phyloP scores from a whole-genome alignment of 1,140 invertebrate species.

The Amphibalanus amphitrite region DNA sequence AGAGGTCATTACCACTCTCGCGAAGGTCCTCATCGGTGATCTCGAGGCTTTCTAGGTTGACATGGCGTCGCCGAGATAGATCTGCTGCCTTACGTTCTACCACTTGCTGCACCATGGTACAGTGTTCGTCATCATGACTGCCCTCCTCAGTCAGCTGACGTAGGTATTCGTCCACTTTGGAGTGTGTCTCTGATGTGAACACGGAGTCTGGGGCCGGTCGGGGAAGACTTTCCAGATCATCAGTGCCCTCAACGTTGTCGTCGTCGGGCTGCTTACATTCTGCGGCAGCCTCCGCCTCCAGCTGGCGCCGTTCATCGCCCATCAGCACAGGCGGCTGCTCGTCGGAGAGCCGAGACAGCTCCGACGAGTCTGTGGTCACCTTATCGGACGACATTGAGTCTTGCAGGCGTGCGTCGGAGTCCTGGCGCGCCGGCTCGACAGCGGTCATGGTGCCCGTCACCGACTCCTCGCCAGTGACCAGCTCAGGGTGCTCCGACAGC shows the following conservation, averaged over 20 bases:
- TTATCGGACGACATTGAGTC: background rate
- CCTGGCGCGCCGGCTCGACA: background rate
- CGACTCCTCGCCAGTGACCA: background rate
- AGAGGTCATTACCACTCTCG: slow-evolving; percentile 44
- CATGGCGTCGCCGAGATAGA: background rate
- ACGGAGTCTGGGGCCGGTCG: slow-evolving; percentile 14
- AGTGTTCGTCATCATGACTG: slow-evolving; percentile 24
- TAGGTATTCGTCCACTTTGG: slow-evolving; percentile 29
- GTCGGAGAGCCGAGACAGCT: background rate
- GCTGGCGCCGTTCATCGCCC: background rate
- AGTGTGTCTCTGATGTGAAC: slow-evolving; percentile 20
- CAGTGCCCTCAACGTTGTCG: background rate
- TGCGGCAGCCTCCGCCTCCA: background rate
- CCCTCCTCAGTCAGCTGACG: slow-evolving; percentile 29
- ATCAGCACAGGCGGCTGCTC: background rate
- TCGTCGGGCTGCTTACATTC: no score
- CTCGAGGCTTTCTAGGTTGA: slow-evolving; percentile 36
- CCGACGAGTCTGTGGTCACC: background rate
- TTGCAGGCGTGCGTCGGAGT: background rate
- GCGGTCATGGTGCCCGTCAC: background rate
- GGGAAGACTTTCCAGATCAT: background rate
- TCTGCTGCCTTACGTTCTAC: slow-evolving; percentile 24
- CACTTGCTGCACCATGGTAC: slow-evolving; percentile 30
- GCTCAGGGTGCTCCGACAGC: background rate
- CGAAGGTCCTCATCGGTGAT: slow-evolving; percentile 46